These are phyloP conservation scores for Uropsilus gracilis DNA, from an alignment of 2,113 vertebrate genomes.

Conservation along the genomic window DNA sequence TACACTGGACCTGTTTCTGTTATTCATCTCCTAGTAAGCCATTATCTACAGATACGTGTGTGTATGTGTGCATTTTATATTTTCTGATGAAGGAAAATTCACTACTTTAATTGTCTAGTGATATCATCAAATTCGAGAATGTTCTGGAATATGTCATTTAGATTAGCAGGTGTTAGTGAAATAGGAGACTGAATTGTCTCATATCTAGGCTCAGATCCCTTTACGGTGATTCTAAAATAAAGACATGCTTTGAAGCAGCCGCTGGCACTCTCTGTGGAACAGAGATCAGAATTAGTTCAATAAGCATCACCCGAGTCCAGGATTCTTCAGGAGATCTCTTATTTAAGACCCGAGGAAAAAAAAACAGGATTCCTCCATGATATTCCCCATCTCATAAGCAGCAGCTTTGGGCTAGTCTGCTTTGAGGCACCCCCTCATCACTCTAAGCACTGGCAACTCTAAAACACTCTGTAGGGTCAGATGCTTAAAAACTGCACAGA, in stretches of 20 bases:
- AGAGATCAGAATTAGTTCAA: background rate
- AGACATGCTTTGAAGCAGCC: background rate
- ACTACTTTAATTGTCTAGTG: background rate
- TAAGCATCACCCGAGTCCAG: background rate
- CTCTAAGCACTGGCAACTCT: background rate
- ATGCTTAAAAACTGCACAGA: background rate
- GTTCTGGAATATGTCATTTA: background rate
- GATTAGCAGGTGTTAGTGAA: background rate
- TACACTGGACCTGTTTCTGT: background rate
- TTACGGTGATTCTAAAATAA: background rate
- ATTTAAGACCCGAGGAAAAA: background rate
- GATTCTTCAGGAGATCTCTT: background rate
- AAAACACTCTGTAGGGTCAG: background rate
- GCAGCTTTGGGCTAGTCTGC: background rate
- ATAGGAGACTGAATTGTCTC: background rate
- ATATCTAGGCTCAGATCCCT: background rate
- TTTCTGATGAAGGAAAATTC: background rate
- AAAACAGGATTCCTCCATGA: background rate
- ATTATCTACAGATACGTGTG: no score
- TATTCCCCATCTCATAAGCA: background rate
- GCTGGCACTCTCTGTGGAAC: background rate
- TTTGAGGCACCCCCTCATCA: background rate
- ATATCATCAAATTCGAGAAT: conserved; percentile 20
- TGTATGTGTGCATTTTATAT: no score
- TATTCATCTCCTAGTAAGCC: no score